Base-by-base conservation (phyloP, 1,140 invertebrate species). In the Chironomus tepperi region DNA sequence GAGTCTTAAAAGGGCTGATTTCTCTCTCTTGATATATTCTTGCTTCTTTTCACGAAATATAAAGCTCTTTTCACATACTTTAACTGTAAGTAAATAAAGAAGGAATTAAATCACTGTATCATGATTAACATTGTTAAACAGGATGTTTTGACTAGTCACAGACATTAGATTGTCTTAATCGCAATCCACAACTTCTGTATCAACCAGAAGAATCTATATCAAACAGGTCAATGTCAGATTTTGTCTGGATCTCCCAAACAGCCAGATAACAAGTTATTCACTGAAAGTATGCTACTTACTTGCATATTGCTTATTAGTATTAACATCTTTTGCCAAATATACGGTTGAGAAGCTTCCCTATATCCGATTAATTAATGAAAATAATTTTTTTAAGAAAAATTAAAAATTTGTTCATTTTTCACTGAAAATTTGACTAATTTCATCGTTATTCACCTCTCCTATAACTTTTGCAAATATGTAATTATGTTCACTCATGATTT, bases 381-480 rank as follows among this genome's bases (percentile, higher is more conserved):
- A 57, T n/a, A n/a, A 57, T 5, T 34, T 34, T 34, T 34, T 34
- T 15, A 47, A 47, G 15, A 57, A 57, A 57, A 57, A 57, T n/a
- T 57, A 1, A 57, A 57, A 12, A 12, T 57, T 57, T 57, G 12
- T n/a, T 12, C 12, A 57, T 34, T 34, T 12, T 57, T n/a, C 10
- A 1, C 0, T 57, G 8, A 57, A 57, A 57, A 57, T 57, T 57
- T n/a, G n/a, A n/a, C 1, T n/a, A 47, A 10, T 57, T 5, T 57
- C 15, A 15, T n/a, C 5, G 0, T 5, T 57, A n/a, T n/a, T 57
- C 12, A n/a, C 47, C 84, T 98, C 95, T 75, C 96, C 97, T 78
- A 98, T 93, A 74, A 95, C 87, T 85, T 96, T 97, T 43, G 95
- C 94, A 86, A 98, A 98, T 77, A 95, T 93, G 82, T 94, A 98